Percentiles rank a stretch among this genome's conserved stretches.
Conservation (phyloP, 2,113 vertebrate genomes). For the Corythornis cristatus region DNA sequence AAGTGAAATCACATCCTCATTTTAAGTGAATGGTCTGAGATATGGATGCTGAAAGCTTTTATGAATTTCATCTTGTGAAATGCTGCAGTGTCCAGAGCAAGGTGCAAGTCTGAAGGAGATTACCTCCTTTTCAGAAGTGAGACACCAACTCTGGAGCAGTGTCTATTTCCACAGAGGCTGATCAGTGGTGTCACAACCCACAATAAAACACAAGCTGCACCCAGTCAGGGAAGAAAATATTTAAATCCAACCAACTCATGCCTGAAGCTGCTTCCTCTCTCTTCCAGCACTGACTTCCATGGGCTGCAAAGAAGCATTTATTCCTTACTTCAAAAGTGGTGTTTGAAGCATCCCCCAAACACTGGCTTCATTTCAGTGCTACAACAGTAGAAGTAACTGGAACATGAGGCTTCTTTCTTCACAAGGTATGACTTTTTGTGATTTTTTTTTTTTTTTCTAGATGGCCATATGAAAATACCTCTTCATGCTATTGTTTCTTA, state of each 20-base stretch:
- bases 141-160: not conserved
- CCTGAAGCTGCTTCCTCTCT: not conserved
- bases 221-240: not conserved
- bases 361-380: not conserved
- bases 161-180: not conserved
- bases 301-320: not conserved
- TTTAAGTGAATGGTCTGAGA: not conserved
- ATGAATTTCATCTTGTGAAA: not conserved
- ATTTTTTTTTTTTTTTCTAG: not conserved
- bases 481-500: not conserved
- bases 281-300: not conserved
- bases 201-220: not conserved
- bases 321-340: not conserved
- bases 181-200: not conserved
- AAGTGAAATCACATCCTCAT: not conserved
- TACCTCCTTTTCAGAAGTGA: not conserved
- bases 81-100: not conserved
- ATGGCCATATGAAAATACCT: not conserved
- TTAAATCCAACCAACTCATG: not conserved
- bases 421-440: not conserved
- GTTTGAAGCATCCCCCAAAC: not conserved
- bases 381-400: not conserved
- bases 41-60: not conserved
- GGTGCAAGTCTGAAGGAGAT: not conserved
- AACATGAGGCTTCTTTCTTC: not conserved